phyloP scores from a whole-genome alignment of 2,113 vertebrate species.

The Seriola dumerili region DNA sequence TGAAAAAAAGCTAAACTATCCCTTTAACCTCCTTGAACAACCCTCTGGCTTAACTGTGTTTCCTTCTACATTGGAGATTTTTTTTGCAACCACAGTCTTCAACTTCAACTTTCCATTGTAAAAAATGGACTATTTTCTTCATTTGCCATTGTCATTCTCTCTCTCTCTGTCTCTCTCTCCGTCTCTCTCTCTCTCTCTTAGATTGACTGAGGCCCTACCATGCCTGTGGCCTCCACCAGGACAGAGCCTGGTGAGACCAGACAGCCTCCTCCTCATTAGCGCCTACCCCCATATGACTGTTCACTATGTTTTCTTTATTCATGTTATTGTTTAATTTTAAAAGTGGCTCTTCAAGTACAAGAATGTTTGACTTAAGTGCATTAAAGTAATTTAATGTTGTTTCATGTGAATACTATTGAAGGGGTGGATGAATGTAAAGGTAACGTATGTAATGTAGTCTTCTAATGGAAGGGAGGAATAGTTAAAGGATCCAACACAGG shows the following conservation, averaged over 20 bases:
- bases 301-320: constrained; percentile 9
- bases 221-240: constrained; percentile 83
- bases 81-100: background rate
- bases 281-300: background rate
- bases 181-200: constrained; percentile 36
- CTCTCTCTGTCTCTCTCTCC: constrained; percentile 11
- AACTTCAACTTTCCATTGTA: background rate
- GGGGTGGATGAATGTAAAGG: background rate
- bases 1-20: background rate
- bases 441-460: background rate
- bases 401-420: background rate
- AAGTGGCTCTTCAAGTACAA: background rate
- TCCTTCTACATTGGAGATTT: background rate
- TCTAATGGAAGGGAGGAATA: background rate
- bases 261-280: background rate
- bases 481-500: background rate
- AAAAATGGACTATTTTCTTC: background rate
- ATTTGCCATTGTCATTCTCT: background rate
- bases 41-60: background rate
- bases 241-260: constrained; percentile 81
- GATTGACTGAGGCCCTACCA: constrained; percentile 68
- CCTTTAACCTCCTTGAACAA: background rate
- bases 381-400: background rate
- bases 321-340: background rate
- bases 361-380: background rate